A percentile compares a stretch with the other conserved stretches of the same genome.
These are phyloP conservation scores for Schizopygopsis malacanthus DNA, from an alignment of 2,797 vertebrate genomes.

Conservation along the genomic window DNA sequence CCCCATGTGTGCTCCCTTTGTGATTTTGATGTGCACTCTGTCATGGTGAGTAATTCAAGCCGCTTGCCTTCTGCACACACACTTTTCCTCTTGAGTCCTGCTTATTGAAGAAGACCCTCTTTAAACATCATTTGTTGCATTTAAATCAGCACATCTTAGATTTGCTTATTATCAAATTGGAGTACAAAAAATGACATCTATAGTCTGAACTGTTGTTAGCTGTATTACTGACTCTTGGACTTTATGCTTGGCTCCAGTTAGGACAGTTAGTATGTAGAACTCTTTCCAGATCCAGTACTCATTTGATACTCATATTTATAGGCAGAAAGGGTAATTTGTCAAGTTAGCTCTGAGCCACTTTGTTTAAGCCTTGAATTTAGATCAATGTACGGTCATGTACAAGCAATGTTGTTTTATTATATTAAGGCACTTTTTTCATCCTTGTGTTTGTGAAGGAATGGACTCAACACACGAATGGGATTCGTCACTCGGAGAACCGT, in stretches of 20 bases:
- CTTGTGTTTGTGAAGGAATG: slow-evolving; percentile 73
- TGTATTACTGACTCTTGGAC: background rate
- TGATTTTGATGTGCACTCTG: slow-evolving; percentile 82
- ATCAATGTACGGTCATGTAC: background rate
- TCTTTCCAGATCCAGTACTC: background rate
- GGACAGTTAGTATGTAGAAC: background rate
- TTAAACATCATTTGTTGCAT: slow-evolving; percentile 37
- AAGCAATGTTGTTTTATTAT: background rate
- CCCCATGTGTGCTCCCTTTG: slow-evolving; percentile 84
- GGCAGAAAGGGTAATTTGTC: background rate
- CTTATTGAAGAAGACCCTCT: slow-evolving; percentile 27
- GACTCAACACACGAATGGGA: slow-evolving; percentile 78
- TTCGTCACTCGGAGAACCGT: slow-evolving; percentile 77
- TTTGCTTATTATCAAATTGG: slow-evolving; percentile 21
- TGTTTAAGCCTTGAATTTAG: background rate
- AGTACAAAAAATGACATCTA: background rate
- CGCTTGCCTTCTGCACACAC: slow-evolving; percentile 60
- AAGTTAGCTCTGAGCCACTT: background rate
- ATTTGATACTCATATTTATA: background rate
- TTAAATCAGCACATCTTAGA: slow-evolving; percentile 37
- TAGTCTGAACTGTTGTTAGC: background rate
- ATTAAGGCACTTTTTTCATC: background rate
- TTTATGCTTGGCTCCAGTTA: background rate
- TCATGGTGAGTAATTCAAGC: slow-evolving; percentile 79
- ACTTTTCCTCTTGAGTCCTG: slow-evolving; percentile 48